These are phyloP conservation scores for Nothoprocta pentlandii DNA, from an alignment of 2,113 vertebrate genomes.

Conservation along the genomic window DNA sequence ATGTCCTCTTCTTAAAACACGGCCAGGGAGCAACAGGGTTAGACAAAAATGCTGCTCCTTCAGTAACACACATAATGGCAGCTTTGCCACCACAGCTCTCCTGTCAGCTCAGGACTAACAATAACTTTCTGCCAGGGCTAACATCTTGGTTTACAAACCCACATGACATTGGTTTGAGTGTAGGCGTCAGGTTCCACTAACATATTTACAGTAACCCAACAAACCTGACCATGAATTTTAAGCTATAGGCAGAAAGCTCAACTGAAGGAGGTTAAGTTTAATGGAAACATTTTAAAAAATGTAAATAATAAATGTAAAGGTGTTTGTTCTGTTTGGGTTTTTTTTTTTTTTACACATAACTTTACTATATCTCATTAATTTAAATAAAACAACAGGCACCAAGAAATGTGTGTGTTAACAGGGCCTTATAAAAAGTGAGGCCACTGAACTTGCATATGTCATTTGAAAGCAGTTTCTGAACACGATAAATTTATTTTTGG, in stretches of 20 bases:
- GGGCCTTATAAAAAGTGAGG: neutral
- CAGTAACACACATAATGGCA: neutral
- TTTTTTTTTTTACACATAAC: neutral
- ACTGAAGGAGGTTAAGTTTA: neutral
- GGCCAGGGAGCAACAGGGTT: fast-evolving
- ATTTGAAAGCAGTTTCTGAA: neutral
- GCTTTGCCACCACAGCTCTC: neutral
- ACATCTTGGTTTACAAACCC: neutral
- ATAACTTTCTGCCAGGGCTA: neutral
- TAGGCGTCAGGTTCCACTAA: neutral
- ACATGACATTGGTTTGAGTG: neutral
- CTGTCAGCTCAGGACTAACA: neutral
- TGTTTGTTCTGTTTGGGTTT: neutral
- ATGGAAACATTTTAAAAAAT: neutral
- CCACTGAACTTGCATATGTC: neutral
- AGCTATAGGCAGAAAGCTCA: neutral
- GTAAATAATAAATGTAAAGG: neutral
- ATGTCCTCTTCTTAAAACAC: neutral
- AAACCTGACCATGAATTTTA: neutral
- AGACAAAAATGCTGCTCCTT: neutral
- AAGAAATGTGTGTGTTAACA: neutral
- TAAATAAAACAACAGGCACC: neutral
- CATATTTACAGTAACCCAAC: neutral
- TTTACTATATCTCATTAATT: neutral
- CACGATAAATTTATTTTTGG: neutral